Conservation (phyloP, 2,797 vertebrate genomes). For the Pseudochirops cupreus region DNA sequence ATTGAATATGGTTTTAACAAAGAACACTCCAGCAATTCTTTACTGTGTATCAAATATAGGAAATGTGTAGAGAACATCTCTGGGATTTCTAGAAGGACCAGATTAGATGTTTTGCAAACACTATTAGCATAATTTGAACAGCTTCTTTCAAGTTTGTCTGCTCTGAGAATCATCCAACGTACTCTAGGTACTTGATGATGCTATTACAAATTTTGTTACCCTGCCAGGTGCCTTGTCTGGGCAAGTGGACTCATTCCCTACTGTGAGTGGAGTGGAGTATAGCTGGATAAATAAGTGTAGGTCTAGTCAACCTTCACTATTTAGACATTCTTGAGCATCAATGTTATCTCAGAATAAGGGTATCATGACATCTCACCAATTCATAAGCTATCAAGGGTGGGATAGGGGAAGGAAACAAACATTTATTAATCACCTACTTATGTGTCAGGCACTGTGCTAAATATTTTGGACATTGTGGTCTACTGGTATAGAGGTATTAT, state of each 20-base stretch:
- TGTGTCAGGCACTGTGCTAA: not conserved
- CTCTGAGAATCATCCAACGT: constrained; percentile 5
- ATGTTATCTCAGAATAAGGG: not conserved
- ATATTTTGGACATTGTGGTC: not conserved
- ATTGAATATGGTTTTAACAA: not conserved
- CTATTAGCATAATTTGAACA: not conserved
- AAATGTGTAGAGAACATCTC: constrained; percentile 5
- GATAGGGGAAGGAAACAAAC: not conserved
- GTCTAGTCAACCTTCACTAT: not conserved
- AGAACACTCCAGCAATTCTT: constrained; percentile 1
- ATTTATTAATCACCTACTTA: not conserved
- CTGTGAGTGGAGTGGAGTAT: not conserved
- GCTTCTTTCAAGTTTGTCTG: constrained; percentile 20
- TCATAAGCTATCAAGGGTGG: not conserved
- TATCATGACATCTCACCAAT: constrained; percentile 4
- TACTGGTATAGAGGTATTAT: not conserved
- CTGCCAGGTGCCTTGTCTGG: not conserved
- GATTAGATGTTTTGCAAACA: not conserved
- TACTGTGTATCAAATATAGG: not conserved
- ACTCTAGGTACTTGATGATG: constrained; percentile 7
- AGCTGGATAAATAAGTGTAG: not conserved
- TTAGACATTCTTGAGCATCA: not conserved
- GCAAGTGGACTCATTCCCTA: not conserved
- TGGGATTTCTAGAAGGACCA: not conserved
- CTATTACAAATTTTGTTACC: not conserved